Evolutionary conservation across 2,888 invertebrate species (phyloP), one percentile per base, ranked within the genome.

Genomic region (Lasioglossum figueresi): DNA sequence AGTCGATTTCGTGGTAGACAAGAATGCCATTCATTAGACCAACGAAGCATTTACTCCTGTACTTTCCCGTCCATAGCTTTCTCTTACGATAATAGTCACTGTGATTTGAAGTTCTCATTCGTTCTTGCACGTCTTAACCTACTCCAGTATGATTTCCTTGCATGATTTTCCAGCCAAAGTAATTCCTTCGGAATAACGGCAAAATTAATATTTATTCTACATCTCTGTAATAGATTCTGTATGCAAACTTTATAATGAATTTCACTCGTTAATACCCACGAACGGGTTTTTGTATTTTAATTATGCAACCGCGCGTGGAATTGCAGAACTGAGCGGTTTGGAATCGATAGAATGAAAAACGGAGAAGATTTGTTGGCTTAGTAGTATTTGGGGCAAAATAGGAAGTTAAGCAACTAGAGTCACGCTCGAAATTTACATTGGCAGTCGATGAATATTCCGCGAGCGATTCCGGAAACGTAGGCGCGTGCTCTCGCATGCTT

Each of bases 361-460:
- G 10, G 52, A 52, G 52, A 52, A 27, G 27, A 59, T 59, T 16
- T 16, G 59, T 59, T 31, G 12, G 59, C 14, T 14, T 16, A 27
- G 14, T 6, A 27, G 59, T 31, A 59, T 59, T 59, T 5, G 27
- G 27, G 27, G 27, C 14, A 14, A 31, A 34, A 66, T 66, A 66
- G 66, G 34, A 19, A 66, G 66, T 66, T 34, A 34, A 66, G 66
- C 66, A 66, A 66, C 31, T 66, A 66, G 66, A 66, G 16, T 19
- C 8, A 34, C 19, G 31, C 34, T 31, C 23, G 3, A 19, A 31
- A 72, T 72, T 45, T 72, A 72, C 31, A 48, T 72, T 45, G 31
- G 4, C 72, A 72, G 43, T 63, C 43, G 76, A 76, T 59, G 80
- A 74, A 82, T 68, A 79, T 82, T 79, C 68, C 56, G 34, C 27